These are phyloP conservation scores for Torymus aiolomorphi DNA, from an alignment of 2,888 invertebrate genomes.

Conservation along the genomic window DNA sequence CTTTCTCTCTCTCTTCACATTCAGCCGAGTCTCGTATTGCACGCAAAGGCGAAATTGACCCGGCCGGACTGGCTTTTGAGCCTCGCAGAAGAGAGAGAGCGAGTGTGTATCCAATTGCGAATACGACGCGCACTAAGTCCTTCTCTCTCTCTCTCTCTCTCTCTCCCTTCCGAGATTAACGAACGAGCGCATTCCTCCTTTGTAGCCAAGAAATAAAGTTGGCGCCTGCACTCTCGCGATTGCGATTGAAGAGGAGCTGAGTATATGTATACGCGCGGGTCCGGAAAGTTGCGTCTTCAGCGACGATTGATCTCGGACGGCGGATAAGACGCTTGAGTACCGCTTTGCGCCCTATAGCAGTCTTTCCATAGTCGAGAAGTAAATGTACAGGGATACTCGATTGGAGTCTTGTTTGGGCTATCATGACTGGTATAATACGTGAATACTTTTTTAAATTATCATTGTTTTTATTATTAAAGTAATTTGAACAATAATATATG, in stretches of 20 bases:
- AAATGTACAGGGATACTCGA: too few relatives aligned
- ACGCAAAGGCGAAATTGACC: too few relatives aligned
- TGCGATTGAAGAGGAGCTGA: not conserved
- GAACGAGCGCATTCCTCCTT: conserved; percentile 56
- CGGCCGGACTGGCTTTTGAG: conserved; percentile 9
- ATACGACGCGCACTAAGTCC: conserved; percentile 60
- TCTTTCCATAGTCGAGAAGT: too few relatives aligned
- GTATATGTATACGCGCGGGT: not conserved
- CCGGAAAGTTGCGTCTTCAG: not conserved
- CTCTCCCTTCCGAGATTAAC: conserved; percentile 69
- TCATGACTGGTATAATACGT: too few relatives aligned
- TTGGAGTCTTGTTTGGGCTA: too few relatives aligned
- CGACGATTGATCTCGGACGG: not conserved
- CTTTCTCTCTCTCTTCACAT: too few relatives aligned
- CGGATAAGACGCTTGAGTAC: too few relatives aligned
- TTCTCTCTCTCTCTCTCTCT: conserved; percentile 65
- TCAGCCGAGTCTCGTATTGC: too few relatives aligned
- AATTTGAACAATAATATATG: too few relatives aligned
- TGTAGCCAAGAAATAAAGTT: conserved; percentile 54
- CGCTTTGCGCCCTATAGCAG: too few relatives aligned
- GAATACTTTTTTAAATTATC: too few relatives aligned
- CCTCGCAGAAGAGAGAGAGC: conserved; percentile 49
- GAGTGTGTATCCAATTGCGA: conserved; percentile 65
- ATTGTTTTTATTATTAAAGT: too few relatives aligned
- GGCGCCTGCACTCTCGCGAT: not conserved